Evolutionary conservation across 1,140 invertebrate genomes (phyloP).

Genomic region (Lethrus apterus): DNA sequence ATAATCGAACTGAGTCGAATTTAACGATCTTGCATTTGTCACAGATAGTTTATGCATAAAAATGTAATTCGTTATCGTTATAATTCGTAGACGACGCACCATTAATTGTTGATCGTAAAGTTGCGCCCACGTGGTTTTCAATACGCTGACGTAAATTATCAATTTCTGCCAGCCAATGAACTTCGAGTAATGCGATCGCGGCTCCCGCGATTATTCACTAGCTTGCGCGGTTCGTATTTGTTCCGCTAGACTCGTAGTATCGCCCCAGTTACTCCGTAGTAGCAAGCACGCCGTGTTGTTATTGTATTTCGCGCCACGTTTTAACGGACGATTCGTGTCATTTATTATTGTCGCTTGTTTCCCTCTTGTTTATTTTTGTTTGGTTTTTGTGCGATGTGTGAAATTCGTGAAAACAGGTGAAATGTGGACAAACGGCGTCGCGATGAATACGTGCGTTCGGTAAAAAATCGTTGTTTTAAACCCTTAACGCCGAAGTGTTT

Average conservation of each 20-base stretch:
- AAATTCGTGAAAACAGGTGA: too few relatives aligned
- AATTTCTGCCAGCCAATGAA: conserved; percentile 7
- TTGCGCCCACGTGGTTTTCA: background rate
- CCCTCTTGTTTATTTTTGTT: background rate
- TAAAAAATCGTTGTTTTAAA: background rate
- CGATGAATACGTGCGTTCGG: too few relatives aligned
- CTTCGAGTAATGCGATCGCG: background rate
- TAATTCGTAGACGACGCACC: too few relatives aligned
- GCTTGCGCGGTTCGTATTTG: background rate
- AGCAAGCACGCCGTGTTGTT: background rate
- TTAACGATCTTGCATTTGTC: background rate
- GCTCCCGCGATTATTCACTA: conserved; percentile 1
- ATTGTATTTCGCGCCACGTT: conserved; percentile 2
- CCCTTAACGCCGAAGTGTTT: conserved; percentile 1
- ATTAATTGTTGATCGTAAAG: too few relatives aligned
- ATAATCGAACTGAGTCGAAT: background rate
- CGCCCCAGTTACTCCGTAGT: conserved; percentile 1
- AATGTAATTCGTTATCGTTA: background rate
- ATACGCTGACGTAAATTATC: conserved; percentile 3
- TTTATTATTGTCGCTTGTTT: background rate
- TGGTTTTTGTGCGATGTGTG: background rate
- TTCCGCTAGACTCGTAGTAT: background rate
- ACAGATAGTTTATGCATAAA: background rate
- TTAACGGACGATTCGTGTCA: too few relatives aligned
- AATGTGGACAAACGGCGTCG: too few relatives aligned